phyloP scores from a whole-genome alignment of 2,888 invertebrate species.

The Trissolcus japonicus region DNA sequence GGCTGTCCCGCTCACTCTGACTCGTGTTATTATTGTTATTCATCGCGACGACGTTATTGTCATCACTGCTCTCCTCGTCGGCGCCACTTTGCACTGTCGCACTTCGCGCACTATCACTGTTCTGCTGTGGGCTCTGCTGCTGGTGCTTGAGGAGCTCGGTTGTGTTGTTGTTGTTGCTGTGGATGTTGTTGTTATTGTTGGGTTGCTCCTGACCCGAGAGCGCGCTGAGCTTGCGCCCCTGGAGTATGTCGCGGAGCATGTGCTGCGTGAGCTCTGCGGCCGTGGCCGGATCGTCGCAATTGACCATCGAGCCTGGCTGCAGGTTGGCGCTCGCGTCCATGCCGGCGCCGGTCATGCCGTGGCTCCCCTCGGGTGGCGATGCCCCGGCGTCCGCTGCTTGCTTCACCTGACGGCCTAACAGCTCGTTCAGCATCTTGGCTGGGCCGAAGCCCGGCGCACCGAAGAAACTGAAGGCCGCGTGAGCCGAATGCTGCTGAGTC shows the following conservation, averaged over 20 bases:
- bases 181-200: slow-evolving; percentile 75
- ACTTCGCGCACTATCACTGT: slow-evolving; percentile 75
- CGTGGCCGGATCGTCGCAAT: slow-evolving; percentile 78
- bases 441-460: slow-evolving; percentile 90
- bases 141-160: slow-evolving; percentile 77
- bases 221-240: slow-evolving; percentile 90
- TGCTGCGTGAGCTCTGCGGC: slow-evolving; percentile 83
- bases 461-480: slow-evolving; percentile 86
- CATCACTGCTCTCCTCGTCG: slow-evolving; percentile 72
- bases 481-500: slow-evolving; percentile 79
- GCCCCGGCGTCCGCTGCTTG: slow-evolving; percentile 81
- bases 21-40: slow-evolving; percentile 63
- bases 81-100: slow-evolving; percentile 75
- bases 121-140: slow-evolving; percentile 76
- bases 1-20: slow-evolving; percentile 73
- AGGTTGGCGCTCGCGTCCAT: slow-evolving; percentile 74
- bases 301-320: slow-evolving; percentile 78
- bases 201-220: slow-evolving; percentile 84
- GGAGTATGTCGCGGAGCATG: slow-evolving; percentile 92
- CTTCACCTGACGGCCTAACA: slow-evolving; percentile 88
- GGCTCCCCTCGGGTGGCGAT: slow-evolving; percentile 77
- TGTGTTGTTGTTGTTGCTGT: slow-evolving; percentile 78
- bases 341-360: slow-evolving; percentile 77
- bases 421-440: slow-evolving; percentile 94
- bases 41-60: slow-evolving; percentile 68